Base-by-base conservation (phyloP, 2,797 vertebrate species). In the Lates japonicus region DNA sequence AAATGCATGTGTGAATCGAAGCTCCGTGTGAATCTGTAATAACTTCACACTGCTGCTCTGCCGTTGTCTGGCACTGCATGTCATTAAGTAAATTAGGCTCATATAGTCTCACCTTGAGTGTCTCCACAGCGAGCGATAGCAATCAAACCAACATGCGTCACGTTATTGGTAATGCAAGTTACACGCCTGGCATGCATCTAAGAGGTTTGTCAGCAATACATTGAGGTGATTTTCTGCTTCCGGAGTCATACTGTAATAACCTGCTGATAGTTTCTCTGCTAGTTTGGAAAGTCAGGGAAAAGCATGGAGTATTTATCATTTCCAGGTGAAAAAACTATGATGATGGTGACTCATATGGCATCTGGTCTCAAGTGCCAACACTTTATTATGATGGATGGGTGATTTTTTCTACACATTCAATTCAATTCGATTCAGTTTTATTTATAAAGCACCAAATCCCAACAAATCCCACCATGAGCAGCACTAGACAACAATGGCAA, bases 61-160 rank as follows among this genome's bases (percentile, higher is more conserved):
- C 37, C 0, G 54, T 12, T 8, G 3, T 48, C 60, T 16, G 60
- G 1, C 59, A 11, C 19, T 10, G 57, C 58, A 3, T 20, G 9
- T 68, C 67, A 14, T 80, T 68, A 20, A 63, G 39, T 2, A 63
- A 55, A 84, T 59, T 44, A 31, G 48, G 7, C 74, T 67, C 41
- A 5, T 73, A 42, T 41, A 49, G 37, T 74, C 22, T 85, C 68
- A 83, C 82, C 74, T 78, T 76, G 60, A 83, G 54, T 17, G 25
- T 72, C 51, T 54, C 39, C 14, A 0, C 25, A 2, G 69, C 3
- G 0, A 54, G 7, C 9, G 39, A 39, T 13, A 3, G 2, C 49
- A 19, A 35, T 74, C 55, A 35, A n/a, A 61, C 13, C 64, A 22
- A 35, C 37, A 31, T 0, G 1, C 0, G 5, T 1, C 0, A 4